A percentile compares a stretch with the other conserved stretches of the same genome.
phyloP scores from a whole-genome alignment of 2,888 invertebrate genomes.

The Eutolmus rufibarbis region DNA sequence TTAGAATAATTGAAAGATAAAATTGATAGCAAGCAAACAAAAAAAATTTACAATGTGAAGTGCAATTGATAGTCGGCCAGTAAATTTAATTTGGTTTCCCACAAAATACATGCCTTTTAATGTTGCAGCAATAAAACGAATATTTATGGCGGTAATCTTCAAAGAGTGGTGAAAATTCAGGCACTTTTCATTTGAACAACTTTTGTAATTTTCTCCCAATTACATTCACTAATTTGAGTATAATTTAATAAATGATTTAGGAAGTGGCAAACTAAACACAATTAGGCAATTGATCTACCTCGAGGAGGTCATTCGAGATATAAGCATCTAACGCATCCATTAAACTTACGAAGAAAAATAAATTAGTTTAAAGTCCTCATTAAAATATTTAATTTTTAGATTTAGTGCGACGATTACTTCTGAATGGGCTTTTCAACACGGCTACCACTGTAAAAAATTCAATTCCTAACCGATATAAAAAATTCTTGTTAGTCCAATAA shows the following conservation, averaged over 20 bases:
- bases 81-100: background rate
- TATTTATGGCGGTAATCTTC: background rate
- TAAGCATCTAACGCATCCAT: background rate
- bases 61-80: background rate
- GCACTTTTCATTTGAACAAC: background rate
- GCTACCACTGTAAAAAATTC: no score
- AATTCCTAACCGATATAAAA: no score
- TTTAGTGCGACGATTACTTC: no score
- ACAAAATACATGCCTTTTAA: background rate
- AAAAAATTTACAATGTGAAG: background rate
- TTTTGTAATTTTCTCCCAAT: background rate
- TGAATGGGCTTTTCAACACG: no score
- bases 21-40: background rate
- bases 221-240: background rate
- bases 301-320: background rate
- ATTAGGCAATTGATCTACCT: background rate
- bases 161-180: background rate
- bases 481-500: no score
- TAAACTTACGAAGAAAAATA: background rate
- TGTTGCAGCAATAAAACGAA: background rate
- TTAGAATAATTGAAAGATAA: background rate
- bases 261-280: background rate
- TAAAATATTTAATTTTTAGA: no score
- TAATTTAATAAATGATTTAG: background rate
- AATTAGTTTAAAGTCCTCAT: no score